phyloP scores from a whole-genome alignment of 2,113 vertebrate genomes.

The Mormyrus iriodes region DNA sequence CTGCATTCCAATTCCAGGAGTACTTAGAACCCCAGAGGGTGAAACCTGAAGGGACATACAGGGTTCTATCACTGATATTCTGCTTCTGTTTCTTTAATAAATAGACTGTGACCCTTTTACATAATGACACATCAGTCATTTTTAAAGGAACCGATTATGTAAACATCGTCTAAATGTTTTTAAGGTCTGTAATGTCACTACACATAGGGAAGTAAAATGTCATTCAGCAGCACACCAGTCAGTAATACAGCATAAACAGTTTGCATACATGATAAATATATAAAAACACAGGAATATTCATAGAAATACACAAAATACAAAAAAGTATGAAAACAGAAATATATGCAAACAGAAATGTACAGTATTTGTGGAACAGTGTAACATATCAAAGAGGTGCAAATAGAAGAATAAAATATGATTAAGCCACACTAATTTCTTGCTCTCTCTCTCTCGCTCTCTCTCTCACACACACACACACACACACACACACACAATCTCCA shows the following conservation, averaged over 20 bases:
- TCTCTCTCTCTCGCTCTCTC: too few relatives aligned
- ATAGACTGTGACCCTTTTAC: neutral
- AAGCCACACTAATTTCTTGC: neutral
- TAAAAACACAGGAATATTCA: too few relatives aligned
- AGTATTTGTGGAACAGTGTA: neutral
- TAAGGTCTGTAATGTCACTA: neutral
- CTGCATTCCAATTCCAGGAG: conserved; percentile 94
- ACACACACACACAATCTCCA: neutral
- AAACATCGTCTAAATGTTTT: neutral
- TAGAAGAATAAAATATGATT: neutral
- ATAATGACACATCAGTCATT: neutral
- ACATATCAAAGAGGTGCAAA: neutral
- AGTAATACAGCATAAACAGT: neutral
- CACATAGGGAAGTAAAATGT: neutral
- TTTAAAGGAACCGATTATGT: neutral
- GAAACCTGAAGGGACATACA: conserved; percentile 66
- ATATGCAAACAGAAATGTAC: too few relatives aligned
- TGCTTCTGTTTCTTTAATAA: neutral
- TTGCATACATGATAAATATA: too few relatives aligned
- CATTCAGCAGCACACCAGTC: neutral
- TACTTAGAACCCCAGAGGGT: conserved; percentile 86
- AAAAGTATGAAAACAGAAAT: too few relatives aligned
- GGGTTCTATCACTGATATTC: neutral
- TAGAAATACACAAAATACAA: too few relatives aligned
- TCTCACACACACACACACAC: neutral